phyloP scores from a whole-genome alignment of 2,888 invertebrate genomes.

The Stegana nigrithorax region DNA sequence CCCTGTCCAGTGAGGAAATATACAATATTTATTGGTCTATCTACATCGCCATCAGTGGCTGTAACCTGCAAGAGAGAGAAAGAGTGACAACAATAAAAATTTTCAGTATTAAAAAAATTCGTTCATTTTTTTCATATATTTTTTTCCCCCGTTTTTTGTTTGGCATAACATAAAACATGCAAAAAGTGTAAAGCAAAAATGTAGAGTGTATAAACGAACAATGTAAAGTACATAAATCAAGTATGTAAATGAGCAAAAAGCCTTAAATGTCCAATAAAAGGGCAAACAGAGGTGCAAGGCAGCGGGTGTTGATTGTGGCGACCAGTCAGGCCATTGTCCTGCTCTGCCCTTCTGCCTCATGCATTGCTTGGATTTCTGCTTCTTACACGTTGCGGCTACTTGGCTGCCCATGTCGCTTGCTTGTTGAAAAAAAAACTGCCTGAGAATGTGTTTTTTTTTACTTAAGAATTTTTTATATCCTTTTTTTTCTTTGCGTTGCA shows the following conservation, averaged over 20 bases:
- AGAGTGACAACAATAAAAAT: conserved; percentile 11
- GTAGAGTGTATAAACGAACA: conserved; percentile 38
- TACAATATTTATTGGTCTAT: conserved; percentile 93
- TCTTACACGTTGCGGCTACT: too few relatives aligned
- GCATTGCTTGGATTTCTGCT: too few relatives aligned
- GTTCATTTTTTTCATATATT: too few relatives aligned
- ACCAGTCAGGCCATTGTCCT: too few relatives aligned
- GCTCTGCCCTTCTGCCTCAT: too few relatives aligned
- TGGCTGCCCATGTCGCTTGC: too few relatives aligned
- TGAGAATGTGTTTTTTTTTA: too few relatives aligned
- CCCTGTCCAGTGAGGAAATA: conserved; percentile 97
- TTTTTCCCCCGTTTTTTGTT: too few relatives aligned
- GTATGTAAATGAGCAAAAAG: conserved; percentile 53
- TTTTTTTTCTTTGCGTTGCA: too few relatives aligned
- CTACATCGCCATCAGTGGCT: conserved; percentile 95
- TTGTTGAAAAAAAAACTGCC: too few relatives aligned
- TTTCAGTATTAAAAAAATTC: background rate
- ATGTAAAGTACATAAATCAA: conserved; percentile 56
- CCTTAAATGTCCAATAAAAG: conserved; percentile 60
- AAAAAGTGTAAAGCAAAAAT: conserved; percentile 11
- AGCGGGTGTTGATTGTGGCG: conserved; percentile 11
- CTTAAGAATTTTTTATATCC: background rate
- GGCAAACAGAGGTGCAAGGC: background rate
- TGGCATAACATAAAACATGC: background rate
- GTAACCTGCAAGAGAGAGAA: conserved; percentile 80